phyloP scores from a whole-genome alignment of 1,140 invertebrate genomes.

The Belonocnema kinseyi region DNA sequence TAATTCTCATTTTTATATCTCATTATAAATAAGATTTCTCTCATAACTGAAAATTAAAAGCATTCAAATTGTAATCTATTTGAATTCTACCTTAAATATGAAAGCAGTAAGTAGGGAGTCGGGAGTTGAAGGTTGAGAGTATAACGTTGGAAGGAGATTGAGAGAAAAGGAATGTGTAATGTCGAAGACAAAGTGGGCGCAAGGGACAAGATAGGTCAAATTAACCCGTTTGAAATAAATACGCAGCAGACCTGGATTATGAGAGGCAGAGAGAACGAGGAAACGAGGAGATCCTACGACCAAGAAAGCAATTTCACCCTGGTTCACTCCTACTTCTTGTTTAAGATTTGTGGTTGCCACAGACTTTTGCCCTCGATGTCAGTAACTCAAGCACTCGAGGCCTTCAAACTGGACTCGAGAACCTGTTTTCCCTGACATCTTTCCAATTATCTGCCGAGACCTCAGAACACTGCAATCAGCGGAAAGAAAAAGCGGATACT shows the following conservation, averaged over 20 bases:
- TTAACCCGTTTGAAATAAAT: conserved; percentile 53
- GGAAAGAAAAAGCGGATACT: too few relatives aligned
- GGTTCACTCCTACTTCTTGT: conserved; percentile 17
- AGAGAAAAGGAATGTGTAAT: conserved; percentile 22
- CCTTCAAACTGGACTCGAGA: conserved; percentile 17
- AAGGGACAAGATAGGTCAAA: conserved; percentile 31
- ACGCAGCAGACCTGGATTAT: conserved; percentile 34
- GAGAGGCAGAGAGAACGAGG: not conserved
- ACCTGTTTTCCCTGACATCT: conserved; percentile 28
- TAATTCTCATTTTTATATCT: too few relatives aligned
- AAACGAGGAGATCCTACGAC: conserved; percentile 12
- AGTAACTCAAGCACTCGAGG: conserved; percentile 20
- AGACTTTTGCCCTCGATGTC: conserved; percentile 17
- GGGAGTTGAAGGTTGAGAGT: not conserved
- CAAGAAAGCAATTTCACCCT: conserved; percentile 35
- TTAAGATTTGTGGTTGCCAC: conserved; percentile 34
- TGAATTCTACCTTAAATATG: not conserved
- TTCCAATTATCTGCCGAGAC: conserved; percentile 20
- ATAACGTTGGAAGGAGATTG: not conserved
- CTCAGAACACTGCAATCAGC: not conserved
- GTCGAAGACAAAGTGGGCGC: conserved; percentile 22
- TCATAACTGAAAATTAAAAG: too few relatives aligned
- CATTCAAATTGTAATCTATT: too few relatives aligned
- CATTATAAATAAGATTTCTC: too few relatives aligned
- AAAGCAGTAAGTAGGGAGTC: not conserved